These are phyloP conservation scores for Melipona bicolor DNA, from an alignment of 2,888 invertebrate genomes.

Conservation along the genomic window DNA sequence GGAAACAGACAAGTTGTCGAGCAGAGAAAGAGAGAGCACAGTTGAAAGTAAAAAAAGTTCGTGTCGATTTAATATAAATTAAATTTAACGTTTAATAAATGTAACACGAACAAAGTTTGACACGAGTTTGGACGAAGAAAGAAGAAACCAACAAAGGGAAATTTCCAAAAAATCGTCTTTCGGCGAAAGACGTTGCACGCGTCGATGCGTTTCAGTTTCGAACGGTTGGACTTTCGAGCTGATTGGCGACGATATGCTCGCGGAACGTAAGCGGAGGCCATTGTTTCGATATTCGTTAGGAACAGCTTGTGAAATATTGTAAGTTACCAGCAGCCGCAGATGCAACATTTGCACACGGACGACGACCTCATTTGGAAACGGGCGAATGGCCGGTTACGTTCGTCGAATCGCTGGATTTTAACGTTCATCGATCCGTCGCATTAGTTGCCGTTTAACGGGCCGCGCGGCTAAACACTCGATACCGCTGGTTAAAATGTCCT, in stretches of 20 bases:
- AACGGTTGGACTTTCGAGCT: background rate
- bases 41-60: background rate
- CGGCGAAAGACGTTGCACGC: background rate
- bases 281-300: conserved; percentile 29
- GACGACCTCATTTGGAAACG: conserved; percentile 36
- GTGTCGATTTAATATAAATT: too few species aligned
- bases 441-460: conserved; percentile 32
- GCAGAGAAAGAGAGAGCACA: too few species aligned
- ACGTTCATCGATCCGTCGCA: conserved; percentile 40
- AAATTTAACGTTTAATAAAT: too few species aligned
- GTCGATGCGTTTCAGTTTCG: background rate
- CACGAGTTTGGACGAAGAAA: too few species aligned
- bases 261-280: background rate
- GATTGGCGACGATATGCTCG: background rate
- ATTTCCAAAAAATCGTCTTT: background rate
- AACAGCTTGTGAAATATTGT: conserved; percentile 36
- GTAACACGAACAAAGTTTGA: background rate
- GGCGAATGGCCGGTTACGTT: conserved; percentile 29
- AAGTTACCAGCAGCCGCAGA: conserved; percentile 38
- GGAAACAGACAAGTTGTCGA: too few species aligned
- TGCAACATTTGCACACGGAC: conserved; percentile 17
- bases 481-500: conserved; percentile 24
- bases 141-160: background rate
- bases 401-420: conserved; percentile 35
- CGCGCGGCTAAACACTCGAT: conserved; percentile 7